Evolutionary conservation across 2,797 vertebrate genomes (phyloP), one percentile per base, ranked within the genome.

Genomic region (Hydrophis major): DNA sequence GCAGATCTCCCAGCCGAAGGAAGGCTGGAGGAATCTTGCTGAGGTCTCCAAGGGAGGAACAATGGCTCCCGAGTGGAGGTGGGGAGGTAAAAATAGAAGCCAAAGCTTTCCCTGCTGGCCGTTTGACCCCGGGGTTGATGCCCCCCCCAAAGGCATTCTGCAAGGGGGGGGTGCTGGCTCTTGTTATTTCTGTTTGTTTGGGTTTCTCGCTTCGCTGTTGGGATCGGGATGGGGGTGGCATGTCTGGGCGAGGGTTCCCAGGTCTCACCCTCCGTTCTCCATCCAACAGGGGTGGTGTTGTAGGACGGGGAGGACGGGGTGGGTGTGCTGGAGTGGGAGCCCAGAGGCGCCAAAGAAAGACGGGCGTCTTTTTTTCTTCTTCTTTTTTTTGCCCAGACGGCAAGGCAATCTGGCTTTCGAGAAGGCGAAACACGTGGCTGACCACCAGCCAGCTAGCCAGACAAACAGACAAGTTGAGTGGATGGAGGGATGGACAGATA

Each of bases 41-140:
- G 91, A 94, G n/a, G 94, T 92, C 20, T 87, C 37, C 28, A 42
- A 95, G 60, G 56, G 6, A 92, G 87, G 94, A 96, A 98, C 98
- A 98, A 98, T 98, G 96, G 97, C 94, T 57, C 91, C 93, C 92
- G 28, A 94, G 96, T 96, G 96, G 12, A 7, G 25, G 96, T 42
- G 37, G 74, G 18, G 8, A 42, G 96, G 95, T 95, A 96, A 97
- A 98, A 98, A 97, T 97, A 97, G 96, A 95, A 95, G 86, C 93
- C 78, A 3, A 11, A 53, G 90, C 94, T 93, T 95, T 94, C 92
- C 42, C 94, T 93, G 89, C 88, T 27, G 56, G 27, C 1, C 74
- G 60, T 3, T 91, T 91, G 57, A 86, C 86, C 16, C 27, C 11
- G 63, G 3, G 20, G 42, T 83, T 88, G 1, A 50, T 55, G n/a